Evolutionary conservation across 2,113 vertebrate species (phyloP).

Genomic region (Caranx melampygus): DNA sequence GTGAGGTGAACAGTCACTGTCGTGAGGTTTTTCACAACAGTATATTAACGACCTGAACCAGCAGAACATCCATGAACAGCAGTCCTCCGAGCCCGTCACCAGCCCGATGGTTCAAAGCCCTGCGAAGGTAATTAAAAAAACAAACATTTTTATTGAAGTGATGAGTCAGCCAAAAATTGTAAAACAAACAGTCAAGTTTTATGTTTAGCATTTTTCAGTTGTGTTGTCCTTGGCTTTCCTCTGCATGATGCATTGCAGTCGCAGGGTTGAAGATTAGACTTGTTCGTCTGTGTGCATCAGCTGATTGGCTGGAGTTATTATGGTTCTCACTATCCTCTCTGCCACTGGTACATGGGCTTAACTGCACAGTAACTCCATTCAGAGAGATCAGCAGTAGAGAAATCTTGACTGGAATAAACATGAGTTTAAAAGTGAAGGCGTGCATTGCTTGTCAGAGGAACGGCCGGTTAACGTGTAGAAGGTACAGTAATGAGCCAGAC

Average conservation of each 20-base stretch:
- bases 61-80: slow-evolving; percentile 55
- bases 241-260: neutral
- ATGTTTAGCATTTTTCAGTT: neutral
- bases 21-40: neutral
- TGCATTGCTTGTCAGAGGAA: slow-evolving; percentile 74
- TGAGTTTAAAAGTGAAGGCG: slow-evolving; percentile 64
- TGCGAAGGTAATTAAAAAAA: slow-evolving; percentile 71
- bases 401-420: slow-evolving; percentile 35
- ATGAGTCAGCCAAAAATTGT: neutral
- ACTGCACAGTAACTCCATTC: slow-evolving; percentile 30
- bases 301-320: slow-evolving; percentile 62
- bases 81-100: slow-evolving; percentile 73
- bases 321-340: slow-evolving; percentile 41
- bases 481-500: slow-evolving; percentile 30
- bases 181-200: neutral
- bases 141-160: neutral
- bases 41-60: neutral
- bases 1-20: neutral
- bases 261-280: slow-evolving; percentile 1
- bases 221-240: neutral
- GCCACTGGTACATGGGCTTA: slow-evolving; percentile 35
- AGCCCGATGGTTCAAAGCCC: slow-evolving; percentile 72
- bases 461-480: slow-evolving; percentile 74
- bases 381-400: slow-evolving; percentile 33
- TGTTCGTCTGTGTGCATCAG: slow-evolving; percentile 38